phyloP scores from a whole-genome alignment of 2,797 vertebrate species.

The Cynodonichthys magdalenae region DNA sequence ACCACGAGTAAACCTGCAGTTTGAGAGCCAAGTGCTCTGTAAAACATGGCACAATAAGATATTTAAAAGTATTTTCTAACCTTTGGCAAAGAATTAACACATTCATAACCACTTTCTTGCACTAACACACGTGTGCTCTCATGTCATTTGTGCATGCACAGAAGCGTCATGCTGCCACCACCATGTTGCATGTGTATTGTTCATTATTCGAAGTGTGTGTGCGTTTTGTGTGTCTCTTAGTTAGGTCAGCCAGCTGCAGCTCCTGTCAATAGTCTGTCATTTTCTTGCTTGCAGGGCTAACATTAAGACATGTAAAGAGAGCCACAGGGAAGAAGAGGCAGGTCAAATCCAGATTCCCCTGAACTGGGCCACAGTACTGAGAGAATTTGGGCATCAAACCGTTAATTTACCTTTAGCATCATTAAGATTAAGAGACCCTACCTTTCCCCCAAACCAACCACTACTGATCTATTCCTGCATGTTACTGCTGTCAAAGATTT shows the following conservation, averaged over 20 bases:
- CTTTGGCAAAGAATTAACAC: too few relatives aligned
- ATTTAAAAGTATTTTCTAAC: too few relatives aligned
- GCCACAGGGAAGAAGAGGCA: slow-evolving; percentile 98
- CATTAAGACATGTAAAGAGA: slow-evolving; percentile 98
- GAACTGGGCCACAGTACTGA: slow-evolving; percentile 90
- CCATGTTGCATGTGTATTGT: slow-evolving; percentile 50
- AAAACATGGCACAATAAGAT: too few relatives aligned
- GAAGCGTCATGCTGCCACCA: slow-evolving; percentile 28
- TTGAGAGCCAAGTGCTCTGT: too few relatives aligned
- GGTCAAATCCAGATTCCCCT: slow-evolving; percentile 95
- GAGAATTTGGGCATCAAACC: slow-evolving; percentile 86
- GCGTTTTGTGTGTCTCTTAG: slow-evolving; percentile 78
- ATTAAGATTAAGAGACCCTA: slow-evolving; percentile 89
- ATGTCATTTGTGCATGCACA: slow-evolving; percentile 45
- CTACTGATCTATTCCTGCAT: slow-evolving; percentile 90
- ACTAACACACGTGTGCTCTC: slow-evolving; percentile 6
- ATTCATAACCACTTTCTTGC: slow-evolving; percentile 1
- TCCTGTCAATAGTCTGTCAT: slow-evolving; percentile 93
- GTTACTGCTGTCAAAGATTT: slow-evolving; percentile 90
- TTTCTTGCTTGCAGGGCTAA: slow-evolving; percentile 99
- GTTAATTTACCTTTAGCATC: slow-evolving; percentile 90
- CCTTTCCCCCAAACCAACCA: slow-evolving; percentile 73
- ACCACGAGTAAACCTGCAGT: too few relatives aligned
- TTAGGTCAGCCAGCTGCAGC: slow-evolving; percentile 89
- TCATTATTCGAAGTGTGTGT: slow-evolving; percentile 57